Evolutionary conservation across 1,140 invertebrate genomes (phyloP), one percentile per base, ranked within the genome.

Genomic region (Neuroterus valhalla): DNA sequence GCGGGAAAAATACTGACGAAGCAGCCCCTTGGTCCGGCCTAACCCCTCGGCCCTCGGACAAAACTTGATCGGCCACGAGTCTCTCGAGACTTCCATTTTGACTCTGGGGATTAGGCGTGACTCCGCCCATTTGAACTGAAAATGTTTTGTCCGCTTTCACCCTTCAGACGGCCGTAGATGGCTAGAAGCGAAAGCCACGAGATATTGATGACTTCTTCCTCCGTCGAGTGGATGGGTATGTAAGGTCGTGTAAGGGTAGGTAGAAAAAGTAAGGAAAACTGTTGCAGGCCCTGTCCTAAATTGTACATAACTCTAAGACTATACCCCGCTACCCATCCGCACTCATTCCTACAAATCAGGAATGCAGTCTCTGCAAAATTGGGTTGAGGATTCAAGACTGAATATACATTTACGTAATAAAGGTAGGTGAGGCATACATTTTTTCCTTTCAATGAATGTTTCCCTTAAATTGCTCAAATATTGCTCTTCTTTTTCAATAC

Each of bases 51-150:
- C 31, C 74, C 78, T 79, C 75, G 81, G 87, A 85, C 85, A 86
- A 85, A 81, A 87, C 78, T 86, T 87, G 74, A 81, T 77, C 84
- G 76, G 26, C 73, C 76, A 74, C 17, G 50, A 77, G 81, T 89
- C 89, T 90, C 89, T 72, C 52, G 89, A 89, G 89, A 90, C 89
- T 88, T 89, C 88, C 89, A 90, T 90, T 90, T 90, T 90, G 89
- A 90, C 89, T 89, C 88, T 86, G 78, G 88, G 88, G 89, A 90
- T 90, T 89, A 90, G 87, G 85, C 83, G 85, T 89, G 87, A 89
- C 89, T 88, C 89, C 89, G 89, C 89, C 89, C 78, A 84, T 82
- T 76, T 82, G 81, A 78, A 81, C 71, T 81, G 79, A 89, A 89
- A 85, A 89, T 89, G 89, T 87, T 87, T 86, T 88, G 66, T 81